Evolutionary conservation across 2,888 invertebrate genomes (phyloP).

Genomic region (Xylota segnis): DNA sequence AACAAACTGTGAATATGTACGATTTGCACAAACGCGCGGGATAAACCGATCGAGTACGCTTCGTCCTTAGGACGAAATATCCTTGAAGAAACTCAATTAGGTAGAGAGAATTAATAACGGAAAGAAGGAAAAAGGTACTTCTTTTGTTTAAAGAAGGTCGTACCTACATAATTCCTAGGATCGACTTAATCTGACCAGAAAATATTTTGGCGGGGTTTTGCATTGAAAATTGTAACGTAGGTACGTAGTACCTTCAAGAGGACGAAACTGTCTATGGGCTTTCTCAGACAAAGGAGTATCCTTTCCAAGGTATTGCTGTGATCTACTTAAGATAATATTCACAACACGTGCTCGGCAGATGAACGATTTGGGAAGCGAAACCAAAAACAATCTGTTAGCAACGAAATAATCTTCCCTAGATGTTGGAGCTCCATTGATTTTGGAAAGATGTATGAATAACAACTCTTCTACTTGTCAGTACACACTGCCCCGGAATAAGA

Average conservation of each 20-base stretch:
- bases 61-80: not conserved
- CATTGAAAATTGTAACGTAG: not conserved
- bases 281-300: no score
- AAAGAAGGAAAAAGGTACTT: slow-evolving; percentile 7
- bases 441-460: no score
- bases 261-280: not conserved
- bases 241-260: not conserved
- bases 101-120: not conserved
- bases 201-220: not conserved
- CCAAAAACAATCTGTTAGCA: no score
- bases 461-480: no score
- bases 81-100: not conserved
- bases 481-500: no score
- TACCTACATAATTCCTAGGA: not conserved
- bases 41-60: slow-evolving; percentile 2
- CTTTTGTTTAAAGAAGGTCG: not conserved
- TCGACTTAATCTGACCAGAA: not conserved
- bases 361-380: no score
- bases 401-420: no score
- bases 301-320: no score
- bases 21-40: not conserved
- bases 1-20: slow-evolving; percentile 3
- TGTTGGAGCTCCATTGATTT: no score
- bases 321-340: no score
- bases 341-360: no score